Conservation (phyloP, 2,888 invertebrate species). For the Venusia cambrica region DNA sequence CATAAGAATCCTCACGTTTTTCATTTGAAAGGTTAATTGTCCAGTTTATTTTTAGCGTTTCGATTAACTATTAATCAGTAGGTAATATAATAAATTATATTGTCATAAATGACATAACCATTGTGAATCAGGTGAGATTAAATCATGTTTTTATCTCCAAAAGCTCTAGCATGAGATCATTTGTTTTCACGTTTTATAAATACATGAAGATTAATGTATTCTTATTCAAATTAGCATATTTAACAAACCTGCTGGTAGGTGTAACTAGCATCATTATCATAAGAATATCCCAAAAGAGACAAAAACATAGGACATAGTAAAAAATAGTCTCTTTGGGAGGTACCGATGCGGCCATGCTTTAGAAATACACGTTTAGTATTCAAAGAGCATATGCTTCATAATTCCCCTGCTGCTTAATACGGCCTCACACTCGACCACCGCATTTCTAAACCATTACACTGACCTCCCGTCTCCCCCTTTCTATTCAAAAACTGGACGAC, state of each 20-base stretch:
- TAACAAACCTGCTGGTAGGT: constrained; percentile 21
- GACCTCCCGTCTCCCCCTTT: constrained; percentile 38
- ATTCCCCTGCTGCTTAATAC: constrained; percentile 75
- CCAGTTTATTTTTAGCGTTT: no score
- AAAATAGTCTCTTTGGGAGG: constrained; percentile 30
- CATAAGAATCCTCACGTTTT: no score
- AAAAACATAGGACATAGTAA: constrained; percentile 49
- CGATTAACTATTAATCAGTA: no score
- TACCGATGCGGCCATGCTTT: constrained; percentile 41
- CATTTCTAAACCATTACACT: constrained; percentile 44
- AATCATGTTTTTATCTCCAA: constrained; percentile 2
- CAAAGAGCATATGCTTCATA: constrained; percentile 73
- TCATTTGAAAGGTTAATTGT: no score
- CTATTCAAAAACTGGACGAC: constrained; percentile 30
- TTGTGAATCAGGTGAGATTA: constrained; percentile 6
- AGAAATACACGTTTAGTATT: constrained; percentile 68
- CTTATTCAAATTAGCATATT: constrained; percentile 19
- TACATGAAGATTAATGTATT: constrained; percentile 14
- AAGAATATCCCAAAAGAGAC: constrained; percentile 41
- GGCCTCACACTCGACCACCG: constrained; percentile 68
- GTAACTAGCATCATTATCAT: constrained; percentile 46
- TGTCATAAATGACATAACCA: no score
- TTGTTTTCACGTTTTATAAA: constrained; percentile 1
- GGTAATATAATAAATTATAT: no score
- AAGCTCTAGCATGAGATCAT: not conserved